Evolutionary conservation across 1,140 invertebrate species (phyloP).

Genomic region (Homarus americanus): DNA sequence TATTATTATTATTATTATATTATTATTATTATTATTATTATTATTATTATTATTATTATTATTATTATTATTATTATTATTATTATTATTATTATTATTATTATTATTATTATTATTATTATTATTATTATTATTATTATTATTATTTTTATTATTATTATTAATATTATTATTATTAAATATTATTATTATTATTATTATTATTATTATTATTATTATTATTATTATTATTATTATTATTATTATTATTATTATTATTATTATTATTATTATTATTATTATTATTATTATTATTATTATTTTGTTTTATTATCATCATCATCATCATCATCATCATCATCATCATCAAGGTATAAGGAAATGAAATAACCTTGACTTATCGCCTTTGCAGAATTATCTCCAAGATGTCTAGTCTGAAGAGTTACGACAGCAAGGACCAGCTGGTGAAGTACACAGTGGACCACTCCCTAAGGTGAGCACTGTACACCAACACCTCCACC

Average conservation of each 20-base stretch:
- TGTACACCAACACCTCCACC: no score
- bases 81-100: no score
- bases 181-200: background rate
- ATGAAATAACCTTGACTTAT: background rate
- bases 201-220: background rate
- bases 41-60: no score
- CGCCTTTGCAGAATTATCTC: background rate
- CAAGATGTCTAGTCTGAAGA: conserved; percentile 15
- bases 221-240: background rate
- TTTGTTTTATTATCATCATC: no score
- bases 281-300: no score
- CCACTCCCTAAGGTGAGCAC: conserved; percentile 35
- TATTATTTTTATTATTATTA: background rate
- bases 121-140: background rate
- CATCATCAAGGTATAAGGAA: background rate
- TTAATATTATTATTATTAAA: background rate
- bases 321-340: background rate
- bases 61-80: no score
- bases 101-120: no score
- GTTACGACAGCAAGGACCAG: conserved; percentile 6
- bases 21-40: no score
- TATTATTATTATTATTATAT: no score
- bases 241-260: background rate
- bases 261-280: background rate
- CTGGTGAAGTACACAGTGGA: conserved; percentile 25